Conservation (phyloP, 2,113 vertebrate genomes). For the Ia io region DNA sequence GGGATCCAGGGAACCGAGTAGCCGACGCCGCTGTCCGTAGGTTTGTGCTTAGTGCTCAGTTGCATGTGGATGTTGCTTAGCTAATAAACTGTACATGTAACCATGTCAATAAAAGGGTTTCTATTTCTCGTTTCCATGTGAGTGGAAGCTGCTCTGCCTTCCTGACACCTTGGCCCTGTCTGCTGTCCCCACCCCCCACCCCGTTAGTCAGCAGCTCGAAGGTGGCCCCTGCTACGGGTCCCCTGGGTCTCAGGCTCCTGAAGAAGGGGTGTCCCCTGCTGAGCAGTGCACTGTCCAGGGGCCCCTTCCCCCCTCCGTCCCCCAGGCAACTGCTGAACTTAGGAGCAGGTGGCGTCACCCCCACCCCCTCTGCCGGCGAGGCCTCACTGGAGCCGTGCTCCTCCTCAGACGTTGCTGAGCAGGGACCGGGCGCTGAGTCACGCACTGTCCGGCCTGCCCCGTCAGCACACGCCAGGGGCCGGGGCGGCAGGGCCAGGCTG, state of each 20-base stretch:
- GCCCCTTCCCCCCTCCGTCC: no score
- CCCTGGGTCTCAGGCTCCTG: neutral
- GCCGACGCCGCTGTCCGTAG: slow-evolving; percentile 83
- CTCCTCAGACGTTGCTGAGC: neutral
- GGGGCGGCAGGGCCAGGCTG: neutral
- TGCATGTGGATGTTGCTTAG: slow-evolving; percentile 95
- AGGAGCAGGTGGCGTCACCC: no score
- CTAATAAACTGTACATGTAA: slow-evolving; percentile 92
- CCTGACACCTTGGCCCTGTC: neutral
- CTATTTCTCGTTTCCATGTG: slow-evolving; percentile 79
- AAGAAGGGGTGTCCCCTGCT: neutral
- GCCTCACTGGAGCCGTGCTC: neutral
- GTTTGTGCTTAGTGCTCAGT: slow-evolving; percentile 89
- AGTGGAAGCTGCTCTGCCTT: slow-evolving; percentile 51
- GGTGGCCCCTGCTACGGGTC: neutral
- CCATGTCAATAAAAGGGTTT: slow-evolving; percentile 85
- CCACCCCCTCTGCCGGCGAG: accelerated
- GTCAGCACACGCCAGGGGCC: neutral
- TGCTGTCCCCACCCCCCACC: neutral
- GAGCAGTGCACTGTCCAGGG: neutral
- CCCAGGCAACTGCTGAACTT: neutral
- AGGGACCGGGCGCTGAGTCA: neutral
- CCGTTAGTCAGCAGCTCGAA: neutral
- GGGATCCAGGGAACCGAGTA: slow-evolving; percentile 75
- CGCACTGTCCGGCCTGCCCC: neutral